Evolutionary conservation across 1,140 invertebrate species (phyloP).

Genomic region (Gryon sp.): DNA sequence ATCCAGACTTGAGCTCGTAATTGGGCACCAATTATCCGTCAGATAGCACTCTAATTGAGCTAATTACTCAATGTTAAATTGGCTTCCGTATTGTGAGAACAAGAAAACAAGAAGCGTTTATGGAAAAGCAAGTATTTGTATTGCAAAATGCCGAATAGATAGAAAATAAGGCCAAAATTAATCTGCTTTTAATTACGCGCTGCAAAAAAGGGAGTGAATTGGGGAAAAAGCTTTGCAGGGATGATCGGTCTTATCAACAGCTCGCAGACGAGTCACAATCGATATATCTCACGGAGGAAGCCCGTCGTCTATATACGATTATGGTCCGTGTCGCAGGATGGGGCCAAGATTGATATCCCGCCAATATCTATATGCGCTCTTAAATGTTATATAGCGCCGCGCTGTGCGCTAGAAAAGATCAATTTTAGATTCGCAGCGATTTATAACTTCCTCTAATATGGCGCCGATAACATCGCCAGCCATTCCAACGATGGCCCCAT

Average conservation of each 20-base stretch:
- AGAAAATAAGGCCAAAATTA: slow-evolving; percentile 18
- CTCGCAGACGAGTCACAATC: slow-evolving; percentile 78
- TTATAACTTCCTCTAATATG: slow-evolving; percentile 81
- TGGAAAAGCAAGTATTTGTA: too few relatives aligned
- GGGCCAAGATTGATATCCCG: slow-evolving; percentile 55
- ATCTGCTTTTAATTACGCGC: slow-evolving; percentile 16
- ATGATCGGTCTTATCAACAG: slow-evolving; percentile 76
- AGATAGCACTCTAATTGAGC: neutral
- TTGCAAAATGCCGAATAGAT: too few relatives aligned
- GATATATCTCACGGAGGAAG: slow-evolving; percentile 72
- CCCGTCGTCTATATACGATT: slow-evolving; percentile 27
- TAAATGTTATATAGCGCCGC: slow-evolving; percentile 60
- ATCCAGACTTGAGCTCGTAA: too few relatives aligned
- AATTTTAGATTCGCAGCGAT: slow-evolving; percentile 80
- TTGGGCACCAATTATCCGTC: neutral
- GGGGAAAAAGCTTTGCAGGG: slow-evolving; percentile 9
- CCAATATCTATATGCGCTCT: slow-evolving; percentile 61
- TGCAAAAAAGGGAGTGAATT: neutral
- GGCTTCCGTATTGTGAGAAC: neutral
- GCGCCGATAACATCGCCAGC: slow-evolving; percentile 72
- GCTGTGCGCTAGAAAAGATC: slow-evolving; percentile 76
- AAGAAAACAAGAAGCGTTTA: too few relatives aligned
- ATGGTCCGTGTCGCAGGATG: slow-evolving; percentile 25
- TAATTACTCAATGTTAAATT: neutral
- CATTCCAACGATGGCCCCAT: slow-evolving; percentile 41